These are phyloP conservation scores for Xyrichtys novacula DNA, from an alignment of 2,797 vertebrate species.

Conservation along the genomic window DNA sequence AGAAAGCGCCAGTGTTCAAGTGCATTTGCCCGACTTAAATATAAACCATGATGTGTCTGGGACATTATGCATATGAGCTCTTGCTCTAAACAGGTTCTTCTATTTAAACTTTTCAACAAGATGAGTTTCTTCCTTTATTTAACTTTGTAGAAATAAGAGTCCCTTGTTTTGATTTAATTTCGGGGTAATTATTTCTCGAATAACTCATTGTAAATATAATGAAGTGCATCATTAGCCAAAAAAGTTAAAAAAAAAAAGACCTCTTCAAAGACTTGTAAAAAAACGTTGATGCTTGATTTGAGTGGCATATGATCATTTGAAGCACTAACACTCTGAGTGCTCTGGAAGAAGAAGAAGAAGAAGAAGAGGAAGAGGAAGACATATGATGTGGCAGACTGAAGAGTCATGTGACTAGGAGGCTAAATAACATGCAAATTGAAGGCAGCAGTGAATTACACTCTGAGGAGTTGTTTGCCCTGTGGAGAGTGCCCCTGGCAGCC, in stretches of 20 bases:
- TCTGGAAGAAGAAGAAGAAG: slow-evolving; percentile 28
- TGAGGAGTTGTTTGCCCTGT: slow-evolving; percentile 69
- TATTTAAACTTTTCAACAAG: slow-evolving; percentile 15
- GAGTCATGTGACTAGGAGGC: slow-evolving; percentile 42
- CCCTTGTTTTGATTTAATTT: slow-evolving; percentile 34
- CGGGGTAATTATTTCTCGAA: slow-evolving; percentile 8
- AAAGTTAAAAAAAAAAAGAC: slow-evolving; percentile 45
- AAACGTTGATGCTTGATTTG: slow-evolving; percentile 27
- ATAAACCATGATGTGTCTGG: too few species aligned
- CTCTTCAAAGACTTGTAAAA: slow-evolving; percentile 15
- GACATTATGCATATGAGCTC: too few species aligned
- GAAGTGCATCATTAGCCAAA: slow-evolving; percentile 45
- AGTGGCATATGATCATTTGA: slow-evolving; percentile 26
- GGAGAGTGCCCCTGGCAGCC: slow-evolving; percentile 70
- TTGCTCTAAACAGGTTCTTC: too few species aligned
- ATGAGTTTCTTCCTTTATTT: slow-evolving; percentile 25
- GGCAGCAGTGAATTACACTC: slow-evolving; percentile 67
- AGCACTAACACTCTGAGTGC: slow-evolving; percentile 15
- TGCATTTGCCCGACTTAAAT: background rate
- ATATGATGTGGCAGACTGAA: slow-evolving; percentile 56
- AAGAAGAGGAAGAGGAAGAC: slow-evolving; percentile 34
- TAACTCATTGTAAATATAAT: slow-evolving; percentile 55
- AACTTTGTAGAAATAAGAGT: slow-evolving; percentile 24
- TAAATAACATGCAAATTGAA: slow-evolving; percentile 72
- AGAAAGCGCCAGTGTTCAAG: background rate